Base-by-base conservation (phyloP, 2,888 invertebrate genomes). In the Anthophora plumipes region DNA sequence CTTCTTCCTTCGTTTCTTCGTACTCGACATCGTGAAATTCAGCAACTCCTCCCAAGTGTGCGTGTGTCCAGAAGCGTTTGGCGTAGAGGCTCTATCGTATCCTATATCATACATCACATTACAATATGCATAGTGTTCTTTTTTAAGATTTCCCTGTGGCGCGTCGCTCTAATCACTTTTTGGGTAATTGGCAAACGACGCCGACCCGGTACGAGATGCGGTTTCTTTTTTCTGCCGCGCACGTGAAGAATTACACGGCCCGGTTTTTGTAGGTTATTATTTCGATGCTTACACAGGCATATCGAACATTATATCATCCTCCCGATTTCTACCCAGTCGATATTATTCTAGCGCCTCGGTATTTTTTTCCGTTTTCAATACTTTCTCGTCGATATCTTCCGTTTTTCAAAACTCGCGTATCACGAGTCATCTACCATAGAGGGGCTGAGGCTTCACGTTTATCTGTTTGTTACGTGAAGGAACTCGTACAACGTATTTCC, bases 81-180 rank as follows among this genome's bases (percentile, higher is more conserved):
- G 72, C 52, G 83, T 77, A 77, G 82, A 48, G 81, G 78, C 83
- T 68, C 68, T 88, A 87, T 84, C 86, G 87, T 74, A 78, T 90
- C 90, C 90, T 90, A 90, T 87, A 90, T 90, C 86, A 90, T 85
- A 90, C 82, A 90, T 88, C 85, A 89, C 79, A 90, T 90, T 90
- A 90, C 84, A 89, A 90, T 87, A 86, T 82, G 88, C 71, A 85
- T 85, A 80, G 74, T 82, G 73, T 80, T 37, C 83, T 68, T 31
- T 68, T 74, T 77, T 64, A 76, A n/a, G 39, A 73, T 71, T 74
- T 82, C 70, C 69, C 69, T 73, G 76, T 77, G 79, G 61, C 87
- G 87, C 83, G 87, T 82, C 77, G 81, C 64, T 81, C 61, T 83
- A n/a, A 77, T 85, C 66, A 59, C 57, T 77, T 80, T 84, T 78